Evolutionary conservation across 1,140 invertebrate species (phyloP), one percentile per base, ranked within the genome.

Genomic region (Helicorthomorpha holstii): DNA sequence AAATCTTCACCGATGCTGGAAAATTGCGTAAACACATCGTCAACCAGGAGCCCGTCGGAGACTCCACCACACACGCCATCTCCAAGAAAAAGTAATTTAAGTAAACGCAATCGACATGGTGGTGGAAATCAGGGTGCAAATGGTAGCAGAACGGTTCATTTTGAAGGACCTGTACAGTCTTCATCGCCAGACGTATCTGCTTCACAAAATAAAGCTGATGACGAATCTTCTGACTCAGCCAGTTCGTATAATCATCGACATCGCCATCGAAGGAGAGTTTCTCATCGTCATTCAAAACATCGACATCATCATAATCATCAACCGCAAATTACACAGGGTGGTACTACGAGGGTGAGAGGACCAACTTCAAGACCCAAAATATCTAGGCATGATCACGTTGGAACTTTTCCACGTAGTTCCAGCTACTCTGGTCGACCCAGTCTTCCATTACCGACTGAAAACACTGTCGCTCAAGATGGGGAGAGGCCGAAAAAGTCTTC

Each of bases 391-490:
- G 19, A 46, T 12, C 7, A 22, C 21, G 12, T 7, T 7, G 21
- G 19, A 49, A 29, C 41, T 16, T 27, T 50, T 27, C 48, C 52
- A 2, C 26, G 57, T 14, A 57, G 55, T 23, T 19, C 52, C 1
- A 59, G 58, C 26, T 60, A 56, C 49, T 46, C 57, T 2, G 55
- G 55, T 34, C 48, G 47, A 48, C 38, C 48, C 26, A 51, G 47
- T 44, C 34, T 55, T n/a, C 50, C 55, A 41, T 46, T 69, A 71
- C 48, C 59, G 63, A 21, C 61, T 64, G 34, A 55, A 61, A 0
- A 47, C 21, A 24, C 56, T 58, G 2, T 26, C 50, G 10, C 43
- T 50, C 4, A 59, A 59, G 21, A 59, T 58, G 43, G 62, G 54
- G 26, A 52, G 58, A 54, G 27, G 24, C 48, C 0, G 48, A 52